Conservation (phyloP, 2,888 invertebrate genomes). For the Pterostichus madidus region DNA sequence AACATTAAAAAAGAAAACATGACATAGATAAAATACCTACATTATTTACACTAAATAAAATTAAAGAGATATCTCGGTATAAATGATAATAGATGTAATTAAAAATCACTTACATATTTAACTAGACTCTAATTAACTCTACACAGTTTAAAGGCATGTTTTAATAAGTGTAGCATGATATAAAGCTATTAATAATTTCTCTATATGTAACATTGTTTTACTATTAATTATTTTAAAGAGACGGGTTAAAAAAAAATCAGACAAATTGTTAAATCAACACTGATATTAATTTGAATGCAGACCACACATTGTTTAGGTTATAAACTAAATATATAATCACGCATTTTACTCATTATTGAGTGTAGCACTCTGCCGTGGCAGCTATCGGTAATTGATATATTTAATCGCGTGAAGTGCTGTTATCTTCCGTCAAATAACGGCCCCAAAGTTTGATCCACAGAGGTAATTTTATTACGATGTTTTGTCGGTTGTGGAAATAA, state of each 20-base stretch:
- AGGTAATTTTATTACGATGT: too few species aligned
- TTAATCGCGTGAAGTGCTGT: too few species aligned
- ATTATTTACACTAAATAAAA: not conserved
- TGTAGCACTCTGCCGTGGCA: too few species aligned
- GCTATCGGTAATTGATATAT: too few species aligned
- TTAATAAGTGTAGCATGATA: conserved; percentile 46
- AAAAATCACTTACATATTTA: conserved; percentile 34
- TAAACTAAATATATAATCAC: not conserved
- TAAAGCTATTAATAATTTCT: conserved; percentile 27
- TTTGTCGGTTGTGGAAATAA: too few species aligned
- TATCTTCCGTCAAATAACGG: too few species aligned
- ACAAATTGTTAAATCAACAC: not conserved
- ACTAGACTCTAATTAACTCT: conserved; percentile 13
- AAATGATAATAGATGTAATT: conserved; percentile 12
- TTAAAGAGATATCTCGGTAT: not conserved
- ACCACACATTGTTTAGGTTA: conserved; percentile 4
- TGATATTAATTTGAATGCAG: conserved; percentile 1
- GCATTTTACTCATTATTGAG: too few species aligned
- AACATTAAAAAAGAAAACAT: not conserved
- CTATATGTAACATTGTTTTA: not conserved
- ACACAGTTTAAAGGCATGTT: conserved; percentile 34
- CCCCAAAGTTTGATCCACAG: too few species aligned
- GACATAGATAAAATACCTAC: not conserved
- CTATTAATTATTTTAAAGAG: conserved; percentile 14
- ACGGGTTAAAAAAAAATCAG: not conserved